phyloP scores from a whole-genome alignment of 2,113 vertebrate species.

The Poicephalus gulielmi region DNA sequence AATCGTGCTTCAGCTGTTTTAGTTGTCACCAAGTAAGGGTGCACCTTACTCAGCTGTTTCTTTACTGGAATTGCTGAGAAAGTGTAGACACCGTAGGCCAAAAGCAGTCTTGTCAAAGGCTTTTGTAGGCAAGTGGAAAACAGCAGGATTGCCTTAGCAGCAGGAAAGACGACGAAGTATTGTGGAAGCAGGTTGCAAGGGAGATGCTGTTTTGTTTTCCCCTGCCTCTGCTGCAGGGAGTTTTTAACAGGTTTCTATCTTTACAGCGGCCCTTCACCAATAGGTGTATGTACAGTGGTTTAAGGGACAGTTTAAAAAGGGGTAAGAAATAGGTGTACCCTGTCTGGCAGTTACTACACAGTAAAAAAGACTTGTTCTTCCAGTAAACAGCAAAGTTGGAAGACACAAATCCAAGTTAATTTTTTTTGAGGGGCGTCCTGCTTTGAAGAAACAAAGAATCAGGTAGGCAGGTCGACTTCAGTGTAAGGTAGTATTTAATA shows the following conservation, averaged over 20 bases:
- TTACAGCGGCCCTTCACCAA: neutral
- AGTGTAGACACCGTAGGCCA: fast-evolving
- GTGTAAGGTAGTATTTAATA: neutral
- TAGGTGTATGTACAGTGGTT: neutral
- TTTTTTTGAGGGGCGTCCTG: neutral
- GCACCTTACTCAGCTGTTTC: neutral
- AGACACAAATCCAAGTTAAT: neutral
- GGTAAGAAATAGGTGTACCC: fast-evolving
- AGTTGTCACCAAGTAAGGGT: fast-evolving
- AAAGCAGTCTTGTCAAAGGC: neutral
- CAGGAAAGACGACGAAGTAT: neutral
- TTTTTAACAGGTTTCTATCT: neutral
- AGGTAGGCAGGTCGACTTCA: neutral
- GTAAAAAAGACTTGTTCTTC: neutral
- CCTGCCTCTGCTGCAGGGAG: neutral
- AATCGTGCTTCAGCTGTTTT: fast-evolving
- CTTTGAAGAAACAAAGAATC: neutral
- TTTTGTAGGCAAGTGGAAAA: neutral
- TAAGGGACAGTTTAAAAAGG: neutral
- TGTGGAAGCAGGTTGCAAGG: neutral
- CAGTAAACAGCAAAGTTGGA: neutral
- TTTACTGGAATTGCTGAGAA: neutral
- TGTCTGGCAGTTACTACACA: neutral
- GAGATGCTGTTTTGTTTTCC: neutral
- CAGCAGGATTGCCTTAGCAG: neutral